phyloP scores from a whole-genome alignment of 2,888 invertebrate genomes.

The Camptogramma bilineatum region DNA sequence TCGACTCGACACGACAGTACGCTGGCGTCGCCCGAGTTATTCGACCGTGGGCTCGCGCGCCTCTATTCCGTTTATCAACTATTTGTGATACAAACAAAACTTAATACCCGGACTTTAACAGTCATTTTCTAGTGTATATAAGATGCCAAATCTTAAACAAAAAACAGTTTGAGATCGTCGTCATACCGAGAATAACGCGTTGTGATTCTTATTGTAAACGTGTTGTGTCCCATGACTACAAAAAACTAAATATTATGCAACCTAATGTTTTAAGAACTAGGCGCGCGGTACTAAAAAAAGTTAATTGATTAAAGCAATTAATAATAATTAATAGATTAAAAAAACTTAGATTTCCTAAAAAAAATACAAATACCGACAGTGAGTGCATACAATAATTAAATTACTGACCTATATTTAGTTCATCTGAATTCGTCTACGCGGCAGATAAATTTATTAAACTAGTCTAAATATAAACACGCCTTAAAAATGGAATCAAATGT shows the following conservation, averaged over 20 bases:
- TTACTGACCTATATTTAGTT: not conserved
- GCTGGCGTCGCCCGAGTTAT: slow-evolving; percentile 54
- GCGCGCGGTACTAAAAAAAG: slow-evolving; percentile 11
- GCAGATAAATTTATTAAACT: not conserved
- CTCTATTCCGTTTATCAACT: slow-evolving; percentile 35
- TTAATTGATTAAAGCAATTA: slow-evolving; percentile 7
- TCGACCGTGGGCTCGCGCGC: slow-evolving; percentile 38
- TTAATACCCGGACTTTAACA: slow-evolving; percentile 19
- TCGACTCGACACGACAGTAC: slow-evolving; percentile 41
- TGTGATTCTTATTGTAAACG: slow-evolving; percentile 37
- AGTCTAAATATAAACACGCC: slow-evolving; percentile 3
- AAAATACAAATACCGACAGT: no score
- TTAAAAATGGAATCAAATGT: slow-evolving; percentile 86
- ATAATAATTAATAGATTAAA: not conserved
- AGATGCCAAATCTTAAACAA: slow-evolving; percentile 8
- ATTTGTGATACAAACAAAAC: slow-evolving; percentile 51
- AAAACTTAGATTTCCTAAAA: not conserved
- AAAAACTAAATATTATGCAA: slow-evolving; percentile 52
- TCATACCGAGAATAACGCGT: slow-evolving; percentile 28
- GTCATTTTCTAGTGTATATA: slow-evolving; percentile 20
- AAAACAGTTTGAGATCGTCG: slow-evolving; percentile 32
- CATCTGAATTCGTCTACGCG: not conserved
- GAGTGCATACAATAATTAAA: not conserved
- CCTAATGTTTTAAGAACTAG: slow-evolving; percentile 3
- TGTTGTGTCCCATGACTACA: slow-evolving; percentile 40